Base-by-base conservation (phyloP, 2,797 vertebrate species). In the Periparus ater region DNA sequence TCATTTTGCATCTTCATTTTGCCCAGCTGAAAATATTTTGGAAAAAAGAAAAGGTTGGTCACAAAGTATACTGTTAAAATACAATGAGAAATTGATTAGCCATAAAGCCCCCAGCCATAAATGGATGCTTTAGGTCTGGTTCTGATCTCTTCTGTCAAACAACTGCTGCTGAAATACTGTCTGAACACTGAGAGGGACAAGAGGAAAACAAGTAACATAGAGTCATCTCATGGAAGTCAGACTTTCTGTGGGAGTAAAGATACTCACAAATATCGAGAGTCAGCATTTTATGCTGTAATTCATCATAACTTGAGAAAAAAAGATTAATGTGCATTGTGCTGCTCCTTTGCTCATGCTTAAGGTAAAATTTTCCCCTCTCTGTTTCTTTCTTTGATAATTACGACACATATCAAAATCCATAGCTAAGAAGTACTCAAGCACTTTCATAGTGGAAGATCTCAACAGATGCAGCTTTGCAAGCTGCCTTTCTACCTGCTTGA, bases 371-470 rank as follows among this genome's bases (percentile, higher is more conserved):
- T 29, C 21, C 54, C 17, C 13, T 60, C 0, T 0, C 26, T 30
- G 2, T 51, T 87, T 83, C 45, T 75, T 86, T 85, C 70, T 85
- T 63, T 67, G 42, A 23, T 61, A 65, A 73, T 85, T 70, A 34
- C 0, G 0, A 27, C 36, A 63, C 8, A 6, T 53, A 42, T 11
- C 42, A 54, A 60, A 65, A n/a, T 54, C 34, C 30, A 25, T 3
- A 76, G 48, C 55, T 19, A 20, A 86, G 55, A 78, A 67, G 14
- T 79, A 90, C 95, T 74, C 42, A 50, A 65, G 22, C 4, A 4
- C 27, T 70, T 82, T 84, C 10, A 1, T 2, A 50, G n/a, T 48
- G 27, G 29, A 89, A 86, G 32, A 73, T 17, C 44, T 50, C 42
- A 88, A 45, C 13, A 80, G 70, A 38, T 70, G 60, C 34, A 63